These are phyloP conservation scores for Digitonthophagus gazella DNA, from an alignment of 2,888 invertebrate genomes.

Conservation along the genomic window DNA sequence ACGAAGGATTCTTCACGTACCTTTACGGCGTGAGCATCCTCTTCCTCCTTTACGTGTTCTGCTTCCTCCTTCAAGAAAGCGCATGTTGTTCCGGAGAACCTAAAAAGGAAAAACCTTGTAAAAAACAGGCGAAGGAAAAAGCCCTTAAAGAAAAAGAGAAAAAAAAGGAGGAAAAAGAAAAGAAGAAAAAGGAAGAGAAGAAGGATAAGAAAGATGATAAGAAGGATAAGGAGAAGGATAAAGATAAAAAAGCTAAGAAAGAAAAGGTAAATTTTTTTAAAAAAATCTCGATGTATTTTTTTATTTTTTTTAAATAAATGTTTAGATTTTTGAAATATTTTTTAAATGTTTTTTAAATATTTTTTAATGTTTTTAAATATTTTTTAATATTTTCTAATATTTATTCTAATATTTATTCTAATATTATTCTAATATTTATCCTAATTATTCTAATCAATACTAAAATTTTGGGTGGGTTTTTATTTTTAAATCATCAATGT, in stretches of 20 bases:
- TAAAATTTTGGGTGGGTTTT: conserved; percentile 23
- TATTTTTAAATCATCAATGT: not conserved
- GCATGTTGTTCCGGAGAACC: conserved; percentile 74
- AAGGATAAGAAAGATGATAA: conserved; percentile 59
- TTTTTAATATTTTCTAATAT: conserved; percentile 16
- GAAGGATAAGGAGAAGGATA: conserved; percentile 59
- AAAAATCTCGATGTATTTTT: conserved; percentile 19
- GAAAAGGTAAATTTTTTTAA: conserved; percentile 56
- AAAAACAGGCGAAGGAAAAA: conserved; percentile 49
- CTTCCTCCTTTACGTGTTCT: conserved; percentile 91
- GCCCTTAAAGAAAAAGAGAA: conserved; percentile 48
- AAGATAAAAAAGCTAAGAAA: conserved; percentile 53
- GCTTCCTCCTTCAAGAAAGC: conserved; percentile 90
- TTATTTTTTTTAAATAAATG: conserved; percentile 1
- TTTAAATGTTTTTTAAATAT: conserved; percentile 8
- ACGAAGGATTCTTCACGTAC: conserved; percentile 94
- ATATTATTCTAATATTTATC: too few species aligned
- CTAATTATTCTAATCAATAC: not conserved
- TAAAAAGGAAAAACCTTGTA: conserved; percentile 55
- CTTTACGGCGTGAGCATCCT: conserved; percentile 90
- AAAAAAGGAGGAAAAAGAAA: conserved; percentile 56
- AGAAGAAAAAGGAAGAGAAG: conserved; percentile 55
- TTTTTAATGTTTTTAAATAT: conserved; percentile 8
- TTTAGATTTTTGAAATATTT: not conserved
- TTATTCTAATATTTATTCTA: too few species aligned